Evolutionary conservation across 2,113 vertebrate species (phyloP).

Genomic region (Colius striatus): DNA sequence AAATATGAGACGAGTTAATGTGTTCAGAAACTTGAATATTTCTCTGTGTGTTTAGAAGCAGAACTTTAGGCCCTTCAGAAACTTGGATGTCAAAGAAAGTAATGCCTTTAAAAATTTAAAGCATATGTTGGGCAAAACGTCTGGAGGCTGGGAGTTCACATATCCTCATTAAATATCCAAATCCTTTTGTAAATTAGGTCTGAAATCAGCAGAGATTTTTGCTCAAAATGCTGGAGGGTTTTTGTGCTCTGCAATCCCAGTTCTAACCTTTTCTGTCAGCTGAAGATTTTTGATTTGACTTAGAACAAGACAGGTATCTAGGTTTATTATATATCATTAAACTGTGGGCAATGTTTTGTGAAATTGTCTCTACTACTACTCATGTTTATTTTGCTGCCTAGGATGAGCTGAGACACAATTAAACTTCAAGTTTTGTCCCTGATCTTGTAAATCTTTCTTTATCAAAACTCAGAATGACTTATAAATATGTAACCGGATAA

Average conservation of each 20-base stretch:
- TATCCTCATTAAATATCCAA: neutral
- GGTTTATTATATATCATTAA: neutral
- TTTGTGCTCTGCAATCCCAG: neutral
- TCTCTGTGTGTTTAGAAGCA: neutral
- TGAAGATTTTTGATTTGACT: neutral
- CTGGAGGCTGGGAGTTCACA: neutral
- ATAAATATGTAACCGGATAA: neutral
- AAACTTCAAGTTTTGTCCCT: neutral
- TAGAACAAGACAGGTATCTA: neutral
- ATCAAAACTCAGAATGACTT: neutral
- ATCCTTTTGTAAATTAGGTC: neutral
- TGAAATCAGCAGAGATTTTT: neutral
- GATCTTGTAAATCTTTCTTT: neutral
- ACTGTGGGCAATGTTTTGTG: neutral
- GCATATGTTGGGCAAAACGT: neutral
- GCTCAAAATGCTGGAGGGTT: neutral
- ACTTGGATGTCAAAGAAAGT: neutral
- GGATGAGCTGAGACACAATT: neutral
- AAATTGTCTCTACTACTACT: neutral
- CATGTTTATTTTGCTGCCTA: neutral
- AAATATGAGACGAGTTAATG: neutral
- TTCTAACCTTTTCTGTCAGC: neutral
- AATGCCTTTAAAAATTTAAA: neutral
- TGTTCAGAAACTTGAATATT: neutral
- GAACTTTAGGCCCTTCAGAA: neutral